Base-by-base conservation (phyloP, 1,140 invertebrate species). In the Conus ventricosus region DNA sequence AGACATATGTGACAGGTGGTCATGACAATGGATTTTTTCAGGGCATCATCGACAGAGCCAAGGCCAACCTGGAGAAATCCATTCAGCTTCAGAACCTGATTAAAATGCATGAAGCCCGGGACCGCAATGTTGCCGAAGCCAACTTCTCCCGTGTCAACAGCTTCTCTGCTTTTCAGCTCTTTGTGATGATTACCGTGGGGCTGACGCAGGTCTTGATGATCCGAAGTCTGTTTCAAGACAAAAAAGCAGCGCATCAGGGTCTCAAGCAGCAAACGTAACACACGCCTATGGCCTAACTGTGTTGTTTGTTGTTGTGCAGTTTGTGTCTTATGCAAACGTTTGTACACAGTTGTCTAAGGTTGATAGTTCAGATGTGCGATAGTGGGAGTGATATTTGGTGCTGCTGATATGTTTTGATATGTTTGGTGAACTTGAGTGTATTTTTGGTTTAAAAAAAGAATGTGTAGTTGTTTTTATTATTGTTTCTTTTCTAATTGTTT, bases 81-180 rank as follows among this genome's bases (percentile, higher is more conserved):
- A 94, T 96, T 25, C 96, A 97, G 87, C 92, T 97, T 86, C 97
- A 98, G 95, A 97, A 97, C 91, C 93, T 97, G 71, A 95, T 97
- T 76, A 96, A 97, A 27, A 97, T 97, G 2, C 96, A 96, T 91
- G 97, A 98, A 94, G 96, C 97, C 0, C 94, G 97, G 63, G 97
- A 98, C 94, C 96, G 97, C 88, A 97, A 97, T 94, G 91, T 97
- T n/a, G 97, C 97, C 0, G 97, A 98, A 93, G 96, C 96, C 25
- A 97, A 97, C 93, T 97, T 96, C 95, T 96, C 95, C 92, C 96
- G 96, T 92, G 97, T 98, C 0, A 97, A 97, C 94, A 95, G 95
- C 7, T 97, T 97, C 96, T 98, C 97, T 0, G 93, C 97, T 85
- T 91, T 97, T 4, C 97, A 97, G 90, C 96, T 97, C 5, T 91